Conservation (phyloP, 2,113 vertebrate species). For the Pantherophis guttatus region DNA sequence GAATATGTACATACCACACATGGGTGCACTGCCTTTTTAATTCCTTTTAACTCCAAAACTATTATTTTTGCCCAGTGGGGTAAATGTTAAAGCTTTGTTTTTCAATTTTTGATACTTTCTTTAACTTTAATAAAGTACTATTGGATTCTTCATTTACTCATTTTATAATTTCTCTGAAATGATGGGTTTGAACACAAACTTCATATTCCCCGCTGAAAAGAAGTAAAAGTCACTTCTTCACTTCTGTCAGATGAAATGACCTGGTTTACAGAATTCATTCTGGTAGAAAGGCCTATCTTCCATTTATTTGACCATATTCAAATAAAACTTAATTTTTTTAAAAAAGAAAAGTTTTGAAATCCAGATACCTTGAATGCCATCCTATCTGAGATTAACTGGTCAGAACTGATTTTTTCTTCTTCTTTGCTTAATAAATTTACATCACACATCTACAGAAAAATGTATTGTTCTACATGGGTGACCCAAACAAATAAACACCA, state of each 20-base stretch:
- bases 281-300: background rate
- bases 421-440: background rate
- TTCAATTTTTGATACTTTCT: background rate
- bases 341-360: background rate
- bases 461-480: background rate
- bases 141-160: background rate
- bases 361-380: background rate
- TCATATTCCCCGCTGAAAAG: background rate
- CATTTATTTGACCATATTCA: background rate
- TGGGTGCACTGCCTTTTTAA: background rate
- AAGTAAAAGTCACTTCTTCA: background rate
- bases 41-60: background rate
- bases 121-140: background rate
- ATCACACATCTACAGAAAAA: background rate
- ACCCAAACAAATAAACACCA: background rate
- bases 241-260: background rate
- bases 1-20: background rate
- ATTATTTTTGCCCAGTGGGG: background rate
- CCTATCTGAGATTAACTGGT: background rate
- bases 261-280: background rate
- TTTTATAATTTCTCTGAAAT: background rate
- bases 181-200: background rate
- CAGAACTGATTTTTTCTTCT: background rate
- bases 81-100: background rate
- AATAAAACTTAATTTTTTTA: background rate